Percentiles rank a stretch among this genome's conserved stretches.
Conservation (phyloP, 2,113 vertebrate genomes). For the Axis porcinus region DNA sequence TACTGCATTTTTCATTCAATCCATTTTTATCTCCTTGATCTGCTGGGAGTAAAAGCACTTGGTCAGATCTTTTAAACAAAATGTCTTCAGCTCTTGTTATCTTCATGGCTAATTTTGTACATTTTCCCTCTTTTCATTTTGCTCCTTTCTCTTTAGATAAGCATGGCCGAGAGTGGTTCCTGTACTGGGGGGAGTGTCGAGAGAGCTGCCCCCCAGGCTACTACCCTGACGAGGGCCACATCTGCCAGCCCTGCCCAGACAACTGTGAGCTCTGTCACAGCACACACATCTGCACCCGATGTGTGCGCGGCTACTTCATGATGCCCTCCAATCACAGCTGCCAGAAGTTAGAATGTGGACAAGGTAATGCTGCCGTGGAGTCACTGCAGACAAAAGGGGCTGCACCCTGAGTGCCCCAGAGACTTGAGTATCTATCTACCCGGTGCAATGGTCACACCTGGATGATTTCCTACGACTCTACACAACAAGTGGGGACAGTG, state of each 20-base stretch:
- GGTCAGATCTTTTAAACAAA: constrained; percentile 6
- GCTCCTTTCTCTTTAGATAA: constrained; percentile 78
- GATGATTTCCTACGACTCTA: not conserved
- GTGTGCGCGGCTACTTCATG: constrained; percentile 79
- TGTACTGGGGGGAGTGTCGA: constrained; percentile 84
- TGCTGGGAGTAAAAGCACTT: not conserved
- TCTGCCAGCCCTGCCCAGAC: constrained; percentile 83
- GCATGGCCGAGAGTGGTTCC: constrained; percentile 78
- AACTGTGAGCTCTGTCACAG: constrained; percentile 85
- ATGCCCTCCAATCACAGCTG: constrained; percentile 78
- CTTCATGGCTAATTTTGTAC: not conserved
- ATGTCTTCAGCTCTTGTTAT: not conserved
- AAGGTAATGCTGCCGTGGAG: constrained; percentile 78
- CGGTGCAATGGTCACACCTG: not conserved
- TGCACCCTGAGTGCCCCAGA: not conserved
- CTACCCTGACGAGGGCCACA: constrained; percentile 72
- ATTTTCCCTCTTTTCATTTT: not conserved
- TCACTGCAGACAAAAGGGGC: not conserved
- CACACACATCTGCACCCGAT: constrained; percentile 80
- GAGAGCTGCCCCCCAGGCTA: constrained; percentile 83
- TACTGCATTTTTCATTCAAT: constrained; percentile 36
- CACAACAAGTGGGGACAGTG: not conserved
- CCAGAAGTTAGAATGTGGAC: constrained; percentile 79
- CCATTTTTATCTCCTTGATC: not conserved
- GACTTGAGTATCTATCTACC: not conserved